Base-by-base conservation (phyloP, 2,888 invertebrate genomes). In the Drosophila infuscata region DNA sequence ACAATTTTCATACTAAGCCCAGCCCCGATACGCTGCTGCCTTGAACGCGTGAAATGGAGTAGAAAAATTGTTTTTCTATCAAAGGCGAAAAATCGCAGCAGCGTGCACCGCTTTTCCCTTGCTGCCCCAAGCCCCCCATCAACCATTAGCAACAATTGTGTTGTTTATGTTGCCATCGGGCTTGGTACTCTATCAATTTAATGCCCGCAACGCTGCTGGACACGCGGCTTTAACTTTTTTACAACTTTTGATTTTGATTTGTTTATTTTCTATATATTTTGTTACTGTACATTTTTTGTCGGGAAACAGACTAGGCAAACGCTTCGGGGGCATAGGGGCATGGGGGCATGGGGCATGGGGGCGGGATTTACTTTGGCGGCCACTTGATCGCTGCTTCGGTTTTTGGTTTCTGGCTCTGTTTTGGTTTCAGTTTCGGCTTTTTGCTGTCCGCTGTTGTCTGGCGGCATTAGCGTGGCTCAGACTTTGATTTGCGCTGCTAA, bases 41-140 rank as follows among this genome's bases (percentile, higher is more conserved):
- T 90, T 89, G 84, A 90, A 89, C 76, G 81, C 81, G 81, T 81
- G 90, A 88, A 89, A 89, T 90, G 88, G 90, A 90, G 89, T 90
- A 87, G 89, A 89, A 89, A 90, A 90, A 89, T 90, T 80, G 86
- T 86, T 89, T 90, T 89, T 86, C 88, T 84, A 89, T 89, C 90
- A 88, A 82, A 82, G 74, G 79, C 83, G 79, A 83, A 79, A 88
- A 76, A 90, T 85, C 87, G 83, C 77, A 79, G 79, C 74, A 62
- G 64, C 60, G 66, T 48, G 61, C 60, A 65, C 17, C 63, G 25
- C 58, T 38, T 25, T 9, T 51, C 63, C 53, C 35, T 46, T 12
- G 36, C 58, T 29, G 29, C 3, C 29, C 25, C 46, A 3, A 3
- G 15, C 35, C 4, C 54, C 35, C 43, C 32, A 56, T 41, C 63